Base-by-base conservation (phyloP, 2,797 vertebrate species). In the Sebastes miniatus region DNA sequence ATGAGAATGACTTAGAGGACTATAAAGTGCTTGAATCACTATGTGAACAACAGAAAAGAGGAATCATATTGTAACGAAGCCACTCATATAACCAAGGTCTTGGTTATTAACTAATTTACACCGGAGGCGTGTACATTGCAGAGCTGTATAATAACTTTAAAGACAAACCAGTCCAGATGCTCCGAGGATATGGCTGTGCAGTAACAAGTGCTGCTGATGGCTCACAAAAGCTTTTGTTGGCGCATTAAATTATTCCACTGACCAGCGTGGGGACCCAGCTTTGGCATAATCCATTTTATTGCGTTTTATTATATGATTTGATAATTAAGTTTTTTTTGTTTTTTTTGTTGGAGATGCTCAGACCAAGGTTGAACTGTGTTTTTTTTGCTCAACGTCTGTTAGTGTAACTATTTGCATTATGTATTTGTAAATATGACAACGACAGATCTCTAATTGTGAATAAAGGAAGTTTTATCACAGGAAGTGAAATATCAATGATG, bases 391-490 rank as follows among this genome's bases (percentile, higher is more conserved):
- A 86, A 65, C 77, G 68, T 79, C 76, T 91, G 73, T 85, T 85
- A 73, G 85, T 90, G 87, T 89, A 89, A 85, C 66, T 79, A 57
- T 79, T 86, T 91, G 87, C 86, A 89, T 83, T 73, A 84, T 92
- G 85, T 87, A 83, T 87, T 80, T 92, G 86, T 91, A 90, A 90
- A 91, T 89, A 88, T 89, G 83, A 92, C 72, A 74, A 80, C 66
- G 67, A 83, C 80, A 83, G 79, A 85, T 83, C 83, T 89, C 66
- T 87, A 73, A 88, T 84, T 90, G 88, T 89, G 87, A 90, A 89
- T 91, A 90, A 92, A 90, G 79, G 72, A 84, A 75, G 67, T 91
- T 92, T 87, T 85, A 90, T 90, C 85, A 87, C 87, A 81, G 83
- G 75, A 83, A 83, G 56, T 83, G 66, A 5, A 29, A 39, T 43